Conservation (phyloP, 2,113 vertebrate species). For the Engraulis encrasicolus region DNA sequence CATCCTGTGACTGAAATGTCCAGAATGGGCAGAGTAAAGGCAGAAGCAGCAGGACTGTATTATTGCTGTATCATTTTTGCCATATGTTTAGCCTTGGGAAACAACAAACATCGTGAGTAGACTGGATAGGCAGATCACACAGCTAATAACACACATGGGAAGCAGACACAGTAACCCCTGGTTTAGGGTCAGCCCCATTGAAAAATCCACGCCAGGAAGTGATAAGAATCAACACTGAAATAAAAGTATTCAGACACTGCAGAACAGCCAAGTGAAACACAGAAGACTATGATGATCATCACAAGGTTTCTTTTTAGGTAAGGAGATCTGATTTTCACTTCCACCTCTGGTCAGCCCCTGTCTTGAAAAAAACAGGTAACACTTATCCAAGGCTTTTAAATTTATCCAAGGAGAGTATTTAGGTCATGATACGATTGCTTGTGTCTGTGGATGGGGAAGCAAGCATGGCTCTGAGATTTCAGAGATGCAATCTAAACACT, state of each 20-base stretch:
- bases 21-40: not conserved
- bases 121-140: conserved; percentile 40
- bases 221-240: conserved; percentile 5
- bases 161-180: conserved; percentile 39
- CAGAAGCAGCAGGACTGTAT: conserved; percentile 42
- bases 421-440: not conserved
- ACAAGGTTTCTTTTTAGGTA: not conserved
- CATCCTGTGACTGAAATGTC: not conserved
- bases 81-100: conserved; percentile 63
- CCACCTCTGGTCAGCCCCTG: not conserved
- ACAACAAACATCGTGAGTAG: conserved; percentile 52
- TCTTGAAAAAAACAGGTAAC: not conserved
- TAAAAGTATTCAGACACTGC: not conserved
- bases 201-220: conserved; percentile 19
- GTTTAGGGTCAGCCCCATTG: conserved; percentile 39
- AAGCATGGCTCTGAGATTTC: not conserved
- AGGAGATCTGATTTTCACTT: not conserved
- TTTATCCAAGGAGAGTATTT: not conserved
- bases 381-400: not conserved
- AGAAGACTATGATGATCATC: not conserved
- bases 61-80: conserved; percentile 48
- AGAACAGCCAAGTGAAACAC: not conserved
- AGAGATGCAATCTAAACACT: not conserved
- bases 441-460: not conserved
- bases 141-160: conserved; percentile 43